phyloP scores from a whole-genome alignment of 2,888 invertebrate species.

The Arctia plantaginis region DNA sequence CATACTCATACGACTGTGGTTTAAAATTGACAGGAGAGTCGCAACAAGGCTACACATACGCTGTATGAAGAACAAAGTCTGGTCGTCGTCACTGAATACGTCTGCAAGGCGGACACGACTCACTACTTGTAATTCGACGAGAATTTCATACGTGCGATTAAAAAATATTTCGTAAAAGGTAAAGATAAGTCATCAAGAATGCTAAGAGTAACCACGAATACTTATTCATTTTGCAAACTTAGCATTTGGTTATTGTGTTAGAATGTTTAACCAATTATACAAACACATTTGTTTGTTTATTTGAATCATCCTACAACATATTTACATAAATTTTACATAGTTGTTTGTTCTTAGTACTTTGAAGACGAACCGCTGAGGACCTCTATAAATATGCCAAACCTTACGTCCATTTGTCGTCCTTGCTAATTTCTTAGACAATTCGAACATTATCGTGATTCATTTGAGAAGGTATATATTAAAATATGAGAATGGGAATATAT shows the following conservation, averaged over 20 bases:
- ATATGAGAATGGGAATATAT: conserved; percentile 13
- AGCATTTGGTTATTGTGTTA: background rate
- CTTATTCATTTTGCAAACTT: background rate
- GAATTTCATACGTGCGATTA: background rate
- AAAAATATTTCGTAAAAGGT: background rate
- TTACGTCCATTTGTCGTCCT: conserved; percentile 24
- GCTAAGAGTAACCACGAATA: background rate
- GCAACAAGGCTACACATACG: background rate
- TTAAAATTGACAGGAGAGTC: background rate
- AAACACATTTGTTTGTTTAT: background rate
- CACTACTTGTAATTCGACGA: background rate
- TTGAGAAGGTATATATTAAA: conserved; percentile 22
- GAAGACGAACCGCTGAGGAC: conserved; percentile 34
- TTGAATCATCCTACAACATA: background rate
- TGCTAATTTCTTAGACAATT: conserved; percentile 34
- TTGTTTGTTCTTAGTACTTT: conserved; percentile 21
- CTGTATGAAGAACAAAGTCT: background rate
- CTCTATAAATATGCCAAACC: conserved; percentile 39
- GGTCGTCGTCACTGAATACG: background rate
- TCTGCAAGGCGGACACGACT: background rate
- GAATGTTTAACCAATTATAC: background rate
- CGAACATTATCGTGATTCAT: conserved; percentile 38
- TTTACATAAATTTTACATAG: background rate
- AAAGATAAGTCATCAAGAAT: background rate
- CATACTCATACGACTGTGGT: background rate